These are phyloP conservation scores for Acrocephalus arundinaceus DNA, from an alignment of 2,113 vertebrate species.

Conservation along the genomic window DNA sequence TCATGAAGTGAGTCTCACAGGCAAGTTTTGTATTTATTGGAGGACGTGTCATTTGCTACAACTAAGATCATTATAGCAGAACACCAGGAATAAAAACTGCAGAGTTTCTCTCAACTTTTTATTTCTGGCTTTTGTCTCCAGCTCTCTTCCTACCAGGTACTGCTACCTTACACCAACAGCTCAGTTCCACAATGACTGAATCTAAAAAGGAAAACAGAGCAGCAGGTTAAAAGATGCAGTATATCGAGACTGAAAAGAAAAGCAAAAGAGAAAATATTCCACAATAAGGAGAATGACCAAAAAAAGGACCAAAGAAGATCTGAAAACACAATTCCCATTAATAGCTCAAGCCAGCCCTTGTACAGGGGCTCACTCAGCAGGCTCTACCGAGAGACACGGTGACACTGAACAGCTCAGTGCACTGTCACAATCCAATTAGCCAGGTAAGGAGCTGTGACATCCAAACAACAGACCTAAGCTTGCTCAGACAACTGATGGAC, in stretches of 20 bases:
- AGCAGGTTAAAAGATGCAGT: not conserved
- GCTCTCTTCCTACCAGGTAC: not conserved
- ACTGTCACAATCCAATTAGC: not conserved
- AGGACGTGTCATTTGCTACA: not conserved
- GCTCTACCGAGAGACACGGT: rapidly evolving
- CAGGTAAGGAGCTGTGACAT: not conserved
- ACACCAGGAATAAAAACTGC: not conserved
- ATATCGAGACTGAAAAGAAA: not conserved
- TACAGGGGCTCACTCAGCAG: rapidly evolving
- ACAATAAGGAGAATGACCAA: not conserved
- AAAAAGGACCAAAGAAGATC: not conserved
- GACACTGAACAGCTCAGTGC: not conserved
- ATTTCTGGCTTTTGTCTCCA: not conserved
- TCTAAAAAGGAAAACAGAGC: slow-evolving; percentile 1
- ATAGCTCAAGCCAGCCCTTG: not conserved
- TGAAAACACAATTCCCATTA: not conserved
- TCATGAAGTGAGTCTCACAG: not conserved
- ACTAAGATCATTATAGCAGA: not conserved
- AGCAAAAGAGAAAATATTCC: not conserved
- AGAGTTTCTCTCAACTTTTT: not conserved
- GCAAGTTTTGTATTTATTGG: not conserved
- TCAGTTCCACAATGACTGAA: not conserved
- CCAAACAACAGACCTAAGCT: not conserved
- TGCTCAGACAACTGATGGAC: not conserved
- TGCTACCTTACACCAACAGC: not conserved